Evolutionary conservation across 2,888 invertebrate species (phyloP).

Genomic region (Orgyia antiqua): DNA sequence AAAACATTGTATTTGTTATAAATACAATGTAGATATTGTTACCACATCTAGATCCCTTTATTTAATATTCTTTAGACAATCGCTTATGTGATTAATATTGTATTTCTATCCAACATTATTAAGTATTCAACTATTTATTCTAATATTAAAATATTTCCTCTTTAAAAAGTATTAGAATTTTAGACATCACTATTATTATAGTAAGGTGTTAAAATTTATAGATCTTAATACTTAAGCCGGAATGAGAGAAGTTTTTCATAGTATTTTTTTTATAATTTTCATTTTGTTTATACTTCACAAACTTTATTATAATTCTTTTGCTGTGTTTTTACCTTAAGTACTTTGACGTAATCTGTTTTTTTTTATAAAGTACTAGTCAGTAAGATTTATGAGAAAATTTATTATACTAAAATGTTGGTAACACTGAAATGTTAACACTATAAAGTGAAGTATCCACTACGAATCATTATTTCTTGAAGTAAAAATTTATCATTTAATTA

Average conservation of each 20-base stretch:
- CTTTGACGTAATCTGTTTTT: constrained; percentile 25
- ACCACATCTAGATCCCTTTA: constrained; percentile 17
- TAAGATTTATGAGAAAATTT: constrained; percentile 44
- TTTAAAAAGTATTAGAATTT: no score
- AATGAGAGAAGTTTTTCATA: constrained; percentile 12
- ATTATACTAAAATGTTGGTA: constrained; percentile 19
- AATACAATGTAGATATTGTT: constrained; percentile 13
- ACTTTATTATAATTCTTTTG: constrained; percentile 21
- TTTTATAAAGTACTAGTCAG: constrained; percentile 63
- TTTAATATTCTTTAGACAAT: constrained; percentile 6
- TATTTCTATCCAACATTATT: no score
- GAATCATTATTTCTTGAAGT: background rate
- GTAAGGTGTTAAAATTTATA: constrained; percentile 18
- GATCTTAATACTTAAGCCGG: constrained; percentile 20
- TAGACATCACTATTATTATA: constrained; percentile 8
- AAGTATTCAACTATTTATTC: no score
- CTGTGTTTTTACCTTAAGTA: constrained; percentile 28
- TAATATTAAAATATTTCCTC: no score
- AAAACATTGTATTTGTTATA: background rate
- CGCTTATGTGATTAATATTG: constrained; percentile 8
- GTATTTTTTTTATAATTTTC: constrained; percentile 10
- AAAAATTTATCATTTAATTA: constrained; percentile 8
- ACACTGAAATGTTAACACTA: background rate
- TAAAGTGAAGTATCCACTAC: background rate
- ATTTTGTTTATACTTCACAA: constrained; percentile 21